Percentiles rank a stretch among this genome's conserved stretches.
Conservation (phyloP, 2,113 vertebrate genomes). For the Oceanodroma tethys region DNA sequence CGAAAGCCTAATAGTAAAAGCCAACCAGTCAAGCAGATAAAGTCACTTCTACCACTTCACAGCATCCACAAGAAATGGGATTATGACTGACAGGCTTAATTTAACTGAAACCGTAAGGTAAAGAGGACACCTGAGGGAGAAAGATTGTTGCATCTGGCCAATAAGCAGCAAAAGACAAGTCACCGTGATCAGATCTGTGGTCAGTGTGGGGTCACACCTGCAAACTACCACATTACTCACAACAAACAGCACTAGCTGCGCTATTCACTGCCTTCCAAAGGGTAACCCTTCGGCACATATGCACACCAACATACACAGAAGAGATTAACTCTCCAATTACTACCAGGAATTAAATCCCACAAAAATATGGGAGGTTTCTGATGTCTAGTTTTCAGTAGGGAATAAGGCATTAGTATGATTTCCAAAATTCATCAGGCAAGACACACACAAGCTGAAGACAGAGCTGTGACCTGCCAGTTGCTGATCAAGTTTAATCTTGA, state of each 20-base stretch:
- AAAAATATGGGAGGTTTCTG: neutral
- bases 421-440: neutral
- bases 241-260: neutral
- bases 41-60: neutral
- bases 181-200: rapidly evolving
- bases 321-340: neutral
- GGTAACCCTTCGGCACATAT: neutral
- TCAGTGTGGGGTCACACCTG: neutral
- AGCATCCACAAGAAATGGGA: neutral
- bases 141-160: neutral
- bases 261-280: neutral
- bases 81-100: neutral
- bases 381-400: neutral
- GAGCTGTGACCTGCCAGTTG: neutral
- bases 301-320: neutral
- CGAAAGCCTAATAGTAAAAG: neutral
- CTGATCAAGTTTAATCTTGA: neutral
- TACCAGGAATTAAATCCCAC: neutral
- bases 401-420: neutral
- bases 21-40: neutral
- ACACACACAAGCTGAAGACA: neutral
- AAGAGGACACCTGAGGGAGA: neutral
- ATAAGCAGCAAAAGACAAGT: neutral
- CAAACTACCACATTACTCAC: neutral
- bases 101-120: neutral